Conservation (phyloP, 2,113 vertebrate genomes). For the Danionella cerebrum region DNA sequence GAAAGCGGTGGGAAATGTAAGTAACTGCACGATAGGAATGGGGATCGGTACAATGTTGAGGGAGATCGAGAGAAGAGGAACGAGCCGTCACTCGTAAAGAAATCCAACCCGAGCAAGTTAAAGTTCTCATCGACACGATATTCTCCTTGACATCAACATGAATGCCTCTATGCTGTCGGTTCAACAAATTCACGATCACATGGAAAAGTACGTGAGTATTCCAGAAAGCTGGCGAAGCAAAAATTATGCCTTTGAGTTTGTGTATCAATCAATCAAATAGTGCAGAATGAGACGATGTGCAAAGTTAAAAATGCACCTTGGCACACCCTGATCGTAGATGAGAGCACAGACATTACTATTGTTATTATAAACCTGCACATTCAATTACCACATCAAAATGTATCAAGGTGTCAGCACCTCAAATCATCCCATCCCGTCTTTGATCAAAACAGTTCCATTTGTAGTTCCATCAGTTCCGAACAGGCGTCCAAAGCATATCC, state of each 20-base stretch:
- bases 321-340: constrained; percentile 22
- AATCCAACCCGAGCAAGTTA: not conserved
- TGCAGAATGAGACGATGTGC: not conserved
- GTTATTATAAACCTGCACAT: too few relatives aligned
- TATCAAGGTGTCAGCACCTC: too few relatives aligned
- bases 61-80: constrained; percentile 9
- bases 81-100: not conserved
- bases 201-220: constrained; percentile 22
- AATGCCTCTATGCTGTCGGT: constrained; percentile 19
- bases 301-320: not conserved
- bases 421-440: too few relatives aligned
- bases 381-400: too few relatives aligned
- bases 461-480: too few relatives aligned
- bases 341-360: constrained; percentile 30
- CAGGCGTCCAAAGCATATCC: too few relatives aligned
- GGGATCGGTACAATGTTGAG: not conserved
- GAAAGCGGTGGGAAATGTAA: not conserved
- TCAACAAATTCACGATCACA: constrained; percentile 17
- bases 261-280: not conserved
- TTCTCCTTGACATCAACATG: not conserved
- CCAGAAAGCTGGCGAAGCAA: constrained; percentile 8
- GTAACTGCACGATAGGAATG: not conserved
- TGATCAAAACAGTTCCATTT: too few relatives aligned
- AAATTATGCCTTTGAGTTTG: constrained; percentile 24
- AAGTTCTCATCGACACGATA: constrained; percentile 7